Base-by-base conservation (phyloP, 2,888 invertebrate species). In the Aspidiotus rigidus region DNA sequence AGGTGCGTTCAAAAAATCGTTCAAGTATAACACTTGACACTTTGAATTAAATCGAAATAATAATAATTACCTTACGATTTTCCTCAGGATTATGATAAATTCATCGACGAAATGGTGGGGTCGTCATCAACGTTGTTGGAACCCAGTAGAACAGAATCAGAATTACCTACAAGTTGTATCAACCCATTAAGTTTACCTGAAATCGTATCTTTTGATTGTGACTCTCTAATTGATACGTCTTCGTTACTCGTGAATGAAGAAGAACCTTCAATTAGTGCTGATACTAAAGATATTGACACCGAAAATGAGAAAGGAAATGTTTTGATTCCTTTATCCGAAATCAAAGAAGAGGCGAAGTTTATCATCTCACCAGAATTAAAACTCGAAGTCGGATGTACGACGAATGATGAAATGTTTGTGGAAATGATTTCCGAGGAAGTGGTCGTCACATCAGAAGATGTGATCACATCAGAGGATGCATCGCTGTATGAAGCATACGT, bases 51-150 rank as follows among this genome's bases (percentile, higher is more conserved):
- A 56, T 54, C 16, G 69, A 71, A 63, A 61, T 71, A n/a, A 69
- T 61, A 64, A 55, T 64, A 39, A 53, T 63, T 10, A n/a, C 9
- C 42, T 13, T 42, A 13, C 54, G n/a, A 13, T 56, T 41, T 7
- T 56, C 28, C 55, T 41, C 16, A 40, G 16, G 40, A 53, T 15
- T 49, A 60, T 7, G 54, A 61, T 16, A 28, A 7, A 60, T 39
- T 64, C 44, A 15, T 74, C 73, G 74, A 75, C 75, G 67, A 71
- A 71, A 71, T 91, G 91, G 90, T 90, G 91, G 91, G 90, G 90
- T 72, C 86, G 86, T 64, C 88, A 89, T 77, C 90, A 90, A 80
- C 88, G 84, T 79, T 86, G 81, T 75, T 91, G 90, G 91, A 90
- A 89, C 78, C 90, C 90, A 74, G 82, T 44, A 44, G 16, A 42